Evolutionary conservation across 2,888 invertebrate genomes (phyloP), one percentile per base, ranked within the genome.

Genomic region (Rhorus exstirpatorius): DNA sequence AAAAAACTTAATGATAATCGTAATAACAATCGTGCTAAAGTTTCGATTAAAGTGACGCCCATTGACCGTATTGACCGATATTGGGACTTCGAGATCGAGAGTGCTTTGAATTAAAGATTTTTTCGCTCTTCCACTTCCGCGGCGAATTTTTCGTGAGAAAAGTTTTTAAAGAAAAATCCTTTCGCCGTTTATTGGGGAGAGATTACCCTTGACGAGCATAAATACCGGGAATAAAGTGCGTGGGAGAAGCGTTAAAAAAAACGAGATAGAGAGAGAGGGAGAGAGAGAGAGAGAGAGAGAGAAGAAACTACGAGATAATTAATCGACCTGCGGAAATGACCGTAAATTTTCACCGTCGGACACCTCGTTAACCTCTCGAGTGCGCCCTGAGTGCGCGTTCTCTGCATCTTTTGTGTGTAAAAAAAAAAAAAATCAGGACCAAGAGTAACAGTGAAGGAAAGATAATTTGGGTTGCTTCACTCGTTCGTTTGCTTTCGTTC

Each of bases 281-380:
- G 17, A 35, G 35, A 53, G 55, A 41, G 21, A 53, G 19, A 10
- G 35, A 68, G n/a, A 44, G 49, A 72, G 31, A 58, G 46, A 65
- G 21, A 24, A 26, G 58, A 26, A 19, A 60, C 55, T 26, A 49
- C 51, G 38, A 70, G 76, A 77, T 81, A 81, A 81, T 77, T 71
- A 71, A 72, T 72, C 65, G 71, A 72, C 24, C 71, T 77, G 77
- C 67, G 81, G 72, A 81, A 81, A 67, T 72, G 72, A 77, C 81
- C 77, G 77, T 68, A 81, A 72, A 77, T 77, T 77, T 81, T 67
- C 44, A 41, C 55, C 63, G 14, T 26, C 67, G 60, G 72, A 77
- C 80, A 68, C 65, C 71, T 70, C 75, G 70, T 76, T 76, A 71
- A 58, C 49, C 58, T 76, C 60, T 76, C 65, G 67, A 81, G 58